A percentile compares a stretch with the other conserved stretches of the same genome.
These are phyloP conservation scores for Agrilus planipennis DNA, from an alignment of 1,140 invertebrate species.

Conservation along the genomic window DNA sequence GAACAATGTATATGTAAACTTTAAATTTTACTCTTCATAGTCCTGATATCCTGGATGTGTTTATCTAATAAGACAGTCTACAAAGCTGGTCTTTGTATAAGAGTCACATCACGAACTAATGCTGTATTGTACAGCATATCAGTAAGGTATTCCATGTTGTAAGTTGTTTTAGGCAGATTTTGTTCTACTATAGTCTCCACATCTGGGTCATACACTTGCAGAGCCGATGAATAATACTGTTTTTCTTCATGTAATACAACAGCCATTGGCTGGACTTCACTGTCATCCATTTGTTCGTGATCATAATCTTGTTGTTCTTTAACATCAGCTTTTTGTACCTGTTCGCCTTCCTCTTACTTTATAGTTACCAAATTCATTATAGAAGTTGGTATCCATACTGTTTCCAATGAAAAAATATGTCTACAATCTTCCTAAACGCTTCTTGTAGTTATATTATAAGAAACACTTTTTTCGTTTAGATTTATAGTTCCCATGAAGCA, in stretches of 20 bases:
- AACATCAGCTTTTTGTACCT: conserved; percentile 47
- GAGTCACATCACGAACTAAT: conserved; percentile 88
- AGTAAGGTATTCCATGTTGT: conserved; percentile 82
- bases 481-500: too few relatives aligned
- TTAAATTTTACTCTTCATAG: too few relatives aligned
- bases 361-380: conserved; percentile 99
- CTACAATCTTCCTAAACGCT: too few relatives aligned
- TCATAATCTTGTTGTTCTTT: conserved; percentile 47
- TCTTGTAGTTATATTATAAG: too few relatives aligned
- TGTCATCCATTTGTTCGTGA: conserved; percentile 65
- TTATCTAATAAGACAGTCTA: conserved; percentile 93
- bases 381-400: too few relatives aligned
- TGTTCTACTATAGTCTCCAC: conserved; percentile 98
- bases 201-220: conserved; percentile 90
- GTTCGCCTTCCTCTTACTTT: conserved; percentile 78
- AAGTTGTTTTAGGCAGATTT: conserved; percentile 84
- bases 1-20: too few relatives aligned
- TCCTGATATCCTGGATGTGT: conserved; percentile 92
- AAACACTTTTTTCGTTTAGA: too few relatives aligned
- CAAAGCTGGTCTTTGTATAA: conserved; percentile 99
- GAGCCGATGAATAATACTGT: conserved; percentile 94
- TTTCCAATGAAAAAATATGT: too few relatives aligned
- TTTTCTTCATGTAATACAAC: conserved; percentile 99
- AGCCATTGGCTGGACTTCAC: conserved; percentile 74
- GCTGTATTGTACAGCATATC: conserved; percentile 96